Conservation (phyloP, 2,888 invertebrate genomes). For the Strigamia crassipes region DNA sequence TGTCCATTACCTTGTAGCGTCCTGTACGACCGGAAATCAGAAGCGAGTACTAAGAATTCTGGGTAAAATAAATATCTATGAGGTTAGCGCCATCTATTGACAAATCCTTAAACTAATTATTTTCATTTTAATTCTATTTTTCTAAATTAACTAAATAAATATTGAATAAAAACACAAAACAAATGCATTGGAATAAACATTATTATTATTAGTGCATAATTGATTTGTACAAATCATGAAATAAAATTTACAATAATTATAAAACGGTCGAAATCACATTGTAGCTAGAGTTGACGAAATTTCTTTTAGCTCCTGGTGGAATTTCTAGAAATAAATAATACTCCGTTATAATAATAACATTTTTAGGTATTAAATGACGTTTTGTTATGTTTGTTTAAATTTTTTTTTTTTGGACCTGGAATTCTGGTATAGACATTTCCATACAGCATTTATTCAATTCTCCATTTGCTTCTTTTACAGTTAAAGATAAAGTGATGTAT, state of each 20-base stretch:
- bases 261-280: not conserved
- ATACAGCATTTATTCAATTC: not conserved
- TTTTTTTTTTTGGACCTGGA: not conserved
- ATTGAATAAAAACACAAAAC: too few relatives aligned
- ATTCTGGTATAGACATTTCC: not conserved
- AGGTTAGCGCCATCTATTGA: too few relatives aligned
- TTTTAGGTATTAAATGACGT: not conserved
- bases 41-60: not conserved
- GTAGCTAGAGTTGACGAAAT: not conserved
- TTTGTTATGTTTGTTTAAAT: too few relatives aligned
- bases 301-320: not conserved
- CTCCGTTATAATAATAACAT: too few relatives aligned
- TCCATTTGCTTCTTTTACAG: not conserved
- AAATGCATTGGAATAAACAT: too few relatives aligned
- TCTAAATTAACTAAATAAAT: too few relatives aligned
- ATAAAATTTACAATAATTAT: not conserved
- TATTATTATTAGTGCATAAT: too few relatives aligned
- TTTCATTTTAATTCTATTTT: too few relatives aligned
- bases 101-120: too few relatives aligned
- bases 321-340: not conserved
- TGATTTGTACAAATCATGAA: not conserved
- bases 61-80: not conserved
- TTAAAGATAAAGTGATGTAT: not conserved
- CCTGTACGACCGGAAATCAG: not conserved
- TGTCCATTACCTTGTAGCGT: not conserved